phyloP scores from a whole-genome alignment of 2,888 invertebrate species.

The Cephus pulcher region DNA sequence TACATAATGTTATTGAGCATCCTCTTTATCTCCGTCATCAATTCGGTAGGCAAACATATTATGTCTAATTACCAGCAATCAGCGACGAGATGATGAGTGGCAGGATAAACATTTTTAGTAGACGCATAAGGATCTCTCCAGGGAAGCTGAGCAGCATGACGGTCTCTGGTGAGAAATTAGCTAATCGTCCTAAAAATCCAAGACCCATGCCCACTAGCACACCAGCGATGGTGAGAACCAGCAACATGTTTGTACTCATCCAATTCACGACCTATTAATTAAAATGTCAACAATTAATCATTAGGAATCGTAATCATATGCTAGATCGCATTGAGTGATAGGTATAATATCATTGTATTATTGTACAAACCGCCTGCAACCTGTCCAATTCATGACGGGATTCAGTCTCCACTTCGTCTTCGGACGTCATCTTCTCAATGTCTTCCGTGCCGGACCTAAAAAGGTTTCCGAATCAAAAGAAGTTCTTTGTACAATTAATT shows the following conservation, averaged over 20 bases:
- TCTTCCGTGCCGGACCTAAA: slow-evolving; percentile 38
- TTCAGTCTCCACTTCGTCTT: slow-evolving; percentile 40
- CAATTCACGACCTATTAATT: slow-evolving; percentile 58
- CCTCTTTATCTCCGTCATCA: neutral
- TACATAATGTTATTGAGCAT: neutral
- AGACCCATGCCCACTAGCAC: slow-evolving; percentile 73
- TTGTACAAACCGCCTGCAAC: slow-evolving; percentile 39
- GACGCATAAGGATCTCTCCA: slow-evolving; percentile 76
- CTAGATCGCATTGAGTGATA: neutral
- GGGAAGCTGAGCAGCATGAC: slow-evolving; percentile 75
- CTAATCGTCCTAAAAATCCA: slow-evolving; percentile 70
- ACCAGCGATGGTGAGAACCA: slow-evolving; percentile 70
- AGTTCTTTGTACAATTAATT: slow-evolving; percentile 4
- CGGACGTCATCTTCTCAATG: slow-evolving; percentile 52
- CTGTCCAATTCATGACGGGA: slow-evolving; percentile 36
- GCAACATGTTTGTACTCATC: slow-evolving; percentile 69
- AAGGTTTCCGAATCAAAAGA: neutral
- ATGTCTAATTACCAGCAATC: slow-evolving; percentile 68
- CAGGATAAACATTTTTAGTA: slow-evolving; percentile 77
- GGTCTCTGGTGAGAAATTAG: slow-evolving; percentile 66
- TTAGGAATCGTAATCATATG: neutral
- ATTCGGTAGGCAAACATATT: neutral
- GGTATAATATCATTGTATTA: slow-evolving; percentile 18
- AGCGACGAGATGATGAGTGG: slow-evolving; percentile 76
- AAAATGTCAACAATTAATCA: neutral